Conservation (phyloP, 2,797 vertebrate species). For the Pseudomugil gertrudae region DNA sequence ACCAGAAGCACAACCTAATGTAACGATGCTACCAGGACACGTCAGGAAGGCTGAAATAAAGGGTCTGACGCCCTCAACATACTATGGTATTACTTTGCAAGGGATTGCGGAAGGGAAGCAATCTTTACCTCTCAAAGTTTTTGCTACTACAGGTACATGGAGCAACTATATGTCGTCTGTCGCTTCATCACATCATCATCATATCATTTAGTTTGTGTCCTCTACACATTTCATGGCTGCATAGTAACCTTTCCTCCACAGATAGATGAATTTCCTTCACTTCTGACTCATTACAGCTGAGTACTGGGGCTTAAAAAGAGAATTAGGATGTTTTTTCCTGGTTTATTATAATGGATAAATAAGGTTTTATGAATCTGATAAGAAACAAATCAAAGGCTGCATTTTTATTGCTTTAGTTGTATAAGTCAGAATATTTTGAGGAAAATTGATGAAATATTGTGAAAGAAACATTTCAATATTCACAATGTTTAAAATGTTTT, state of each 20-base stretch:
- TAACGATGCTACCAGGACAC: slow-evolving; percentile 70
- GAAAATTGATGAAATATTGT: no score
- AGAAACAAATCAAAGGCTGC: no score
- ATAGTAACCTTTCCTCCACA: slow-evolving; percentile 6
- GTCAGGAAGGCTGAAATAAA: slow-evolving; percentile 68
- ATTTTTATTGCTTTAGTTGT: no score
- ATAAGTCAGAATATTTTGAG: background rate
- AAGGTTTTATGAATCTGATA: no score
- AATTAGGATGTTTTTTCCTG: background rate
- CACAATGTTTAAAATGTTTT: no score
- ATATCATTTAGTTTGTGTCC: slow-evolving; percentile 3
- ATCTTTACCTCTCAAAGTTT: slow-evolving; percentile 72
- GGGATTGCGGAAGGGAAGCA: slow-evolving; percentile 72
- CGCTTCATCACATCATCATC: slow-evolving; percentile 20
- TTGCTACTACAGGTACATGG: slow-evolving; percentile 82
- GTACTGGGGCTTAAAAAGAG: background rate
- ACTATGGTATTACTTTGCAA: slow-evolving; percentile 74
- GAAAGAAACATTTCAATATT: no score
- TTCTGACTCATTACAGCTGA: background rate
- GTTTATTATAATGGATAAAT: background rate
- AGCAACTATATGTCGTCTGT: slow-evolving; percentile 26
- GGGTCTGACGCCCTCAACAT: slow-evolving; percentile 71
- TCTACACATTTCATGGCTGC: slow-evolving; percentile 14
- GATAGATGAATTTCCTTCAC: slow-evolving; percentile 6
- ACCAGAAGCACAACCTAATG: slow-evolving; percentile 42